A percentile compares a stretch with the other conserved stretches of the same genome.
These are phyloP conservation scores for Zaprionus taronus DNA, from an alignment of 1,140 invertebrate species.

Conservation along the genomic window DNA sequence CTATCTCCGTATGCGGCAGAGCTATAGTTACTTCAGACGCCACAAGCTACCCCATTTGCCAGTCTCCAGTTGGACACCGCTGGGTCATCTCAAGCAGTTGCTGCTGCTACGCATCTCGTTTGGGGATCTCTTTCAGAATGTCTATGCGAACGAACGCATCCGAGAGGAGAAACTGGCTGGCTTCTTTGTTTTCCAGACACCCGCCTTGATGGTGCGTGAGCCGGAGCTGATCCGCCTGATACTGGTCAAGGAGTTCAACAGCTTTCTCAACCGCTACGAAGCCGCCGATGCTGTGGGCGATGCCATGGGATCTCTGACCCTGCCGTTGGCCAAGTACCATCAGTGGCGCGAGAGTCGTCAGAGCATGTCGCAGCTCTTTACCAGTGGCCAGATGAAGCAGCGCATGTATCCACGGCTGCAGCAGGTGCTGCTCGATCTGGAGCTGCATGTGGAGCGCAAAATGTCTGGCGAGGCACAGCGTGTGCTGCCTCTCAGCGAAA, in stretches of 20 bases:
- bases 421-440: conserved; percentile 55
- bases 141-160: conserved; percentile 52
- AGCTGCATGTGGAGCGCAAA: conserved; percentile 43
- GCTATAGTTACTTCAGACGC: conserved; percentile 62
- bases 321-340: conserved; percentile 77
- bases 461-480: conserved; percentile 6
- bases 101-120: conserved; percentile 65
- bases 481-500: conserved; percentile 54
- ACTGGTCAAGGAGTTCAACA: conserved; percentile 85
- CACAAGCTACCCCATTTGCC: conserved; percentile 55
- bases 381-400: conserved; percentile 85
- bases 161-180: conserved; percentile 66
- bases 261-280: conserved; percentile 83
- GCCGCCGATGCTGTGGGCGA: conserved; percentile 69
- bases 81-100: conserved; percentile 68
- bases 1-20: conserved; percentile 42
- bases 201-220: conserved; percentile 85
- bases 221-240: conserved; percentile 85
- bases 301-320: conserved; percentile 63
- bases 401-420: conserved; percentile 85
- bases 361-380: conserved; percentile 86
- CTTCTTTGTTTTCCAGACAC: conserved; percentile 84
- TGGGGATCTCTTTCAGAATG: conserved; percentile 69
- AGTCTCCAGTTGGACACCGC: conserved; percentile 47
- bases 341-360: conserved; percentile 85